A percentile compares a stretch with the other conserved stretches of the same genome.
Evolutionary conservation across 2,888 invertebrate species (phyloP).

Genomic region (Agrotis segetum): DNA sequence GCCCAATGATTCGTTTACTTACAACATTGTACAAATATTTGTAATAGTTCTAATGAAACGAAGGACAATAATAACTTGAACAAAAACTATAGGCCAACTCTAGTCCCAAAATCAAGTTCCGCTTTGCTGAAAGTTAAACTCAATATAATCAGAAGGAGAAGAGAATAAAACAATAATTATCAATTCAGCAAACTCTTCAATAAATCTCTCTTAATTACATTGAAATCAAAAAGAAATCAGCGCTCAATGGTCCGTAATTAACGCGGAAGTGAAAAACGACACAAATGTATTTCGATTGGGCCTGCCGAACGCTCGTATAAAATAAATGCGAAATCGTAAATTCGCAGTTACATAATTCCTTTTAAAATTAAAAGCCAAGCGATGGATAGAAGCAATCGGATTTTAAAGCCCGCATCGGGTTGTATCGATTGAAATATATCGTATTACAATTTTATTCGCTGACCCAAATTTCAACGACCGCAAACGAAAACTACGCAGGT

Average conservation of each 20-base stretch:
- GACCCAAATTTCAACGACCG: constrained; percentile 77
- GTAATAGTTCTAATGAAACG: constrained; percentile 6
- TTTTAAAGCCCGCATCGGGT: constrained; percentile 61
- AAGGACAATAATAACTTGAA: constrained; percentile 6
- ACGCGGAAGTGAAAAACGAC: constrained; percentile 51
- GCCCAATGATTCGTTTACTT: constrained; percentile 11
- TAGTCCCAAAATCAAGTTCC: constrained; percentile 21
- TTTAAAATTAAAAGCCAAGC: constrained; percentile 49
- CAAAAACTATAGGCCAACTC: constrained; percentile 8
- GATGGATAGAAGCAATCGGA: constrained; percentile 51
- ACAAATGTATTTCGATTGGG: constrained; percentile 46
- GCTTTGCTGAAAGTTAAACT: constrained; percentile 20
- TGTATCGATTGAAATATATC: constrained; percentile 66
- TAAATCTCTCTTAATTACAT: constrained; percentile 61
- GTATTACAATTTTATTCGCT: constrained; percentile 76
- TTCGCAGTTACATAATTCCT: constrained; percentile 54
- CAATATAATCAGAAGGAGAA: constrained; percentile 20
- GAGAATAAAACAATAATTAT: constrained; percentile 42
- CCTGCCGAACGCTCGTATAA: constrained; percentile 41
- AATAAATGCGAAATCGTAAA: constrained; percentile 53
- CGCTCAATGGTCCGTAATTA: constrained; percentile 60
- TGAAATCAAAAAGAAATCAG: constrained; percentile 61
- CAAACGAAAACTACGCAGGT: constrained; percentile 80
- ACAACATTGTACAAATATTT: constrained; percentile 24
- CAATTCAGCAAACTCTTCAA: constrained; percentile 40